Percentiles rank a stretch among this genome's conserved stretches.
Evolutionary conservation across 2,888 invertebrate species (phyloP).

Genomic region (Epinotia demarniana): DNA sequence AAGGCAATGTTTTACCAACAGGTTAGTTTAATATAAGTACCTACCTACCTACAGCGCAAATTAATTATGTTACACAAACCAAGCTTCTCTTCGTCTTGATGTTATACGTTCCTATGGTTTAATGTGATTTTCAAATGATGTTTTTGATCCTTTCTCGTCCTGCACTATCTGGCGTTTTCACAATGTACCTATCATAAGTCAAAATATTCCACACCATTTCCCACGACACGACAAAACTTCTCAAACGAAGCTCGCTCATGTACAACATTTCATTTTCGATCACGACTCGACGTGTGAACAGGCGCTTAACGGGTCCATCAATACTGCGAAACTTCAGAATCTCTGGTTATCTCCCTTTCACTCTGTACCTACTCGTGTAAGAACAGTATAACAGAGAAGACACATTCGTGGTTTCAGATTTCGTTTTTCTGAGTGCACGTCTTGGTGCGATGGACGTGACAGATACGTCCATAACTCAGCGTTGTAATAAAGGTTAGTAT

Average conservation of each 20-base stretch:
- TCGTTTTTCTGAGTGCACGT: conserved; percentile 24
- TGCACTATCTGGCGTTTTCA: neutral
- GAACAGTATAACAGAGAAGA: conserved; percentile 6
- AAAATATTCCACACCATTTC: conserved; percentile 24
- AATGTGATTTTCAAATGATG: no score
- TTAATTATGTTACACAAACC: neutral
- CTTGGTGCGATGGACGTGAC: conserved; percentile 50
- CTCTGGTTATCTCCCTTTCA: conserved; percentile 17
- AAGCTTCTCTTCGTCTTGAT: neutral
- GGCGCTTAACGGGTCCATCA: conserved; percentile 50
- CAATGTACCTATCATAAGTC: conserved; percentile 11
- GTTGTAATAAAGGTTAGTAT: conserved; percentile 59
- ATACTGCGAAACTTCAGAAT: conserved; percentile 44
- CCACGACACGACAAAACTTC: conserved; percentile 35
- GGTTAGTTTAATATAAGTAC: no score
- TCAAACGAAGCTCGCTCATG: conserved; percentile 35
- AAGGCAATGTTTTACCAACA: no score
- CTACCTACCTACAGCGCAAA: neutral
- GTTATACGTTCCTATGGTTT: neutral
- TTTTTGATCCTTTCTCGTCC: neutral
- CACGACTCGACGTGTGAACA: conserved; percentile 44
- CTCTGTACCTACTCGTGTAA: neutral
- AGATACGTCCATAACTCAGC: conserved; percentile 55
- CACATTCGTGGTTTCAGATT: conserved; percentile 13
- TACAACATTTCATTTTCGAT: conserved; percentile 37